Base-by-base conservation (phyloP, 1,140 invertebrate species). In the Drosophila ogumai region DNA sequence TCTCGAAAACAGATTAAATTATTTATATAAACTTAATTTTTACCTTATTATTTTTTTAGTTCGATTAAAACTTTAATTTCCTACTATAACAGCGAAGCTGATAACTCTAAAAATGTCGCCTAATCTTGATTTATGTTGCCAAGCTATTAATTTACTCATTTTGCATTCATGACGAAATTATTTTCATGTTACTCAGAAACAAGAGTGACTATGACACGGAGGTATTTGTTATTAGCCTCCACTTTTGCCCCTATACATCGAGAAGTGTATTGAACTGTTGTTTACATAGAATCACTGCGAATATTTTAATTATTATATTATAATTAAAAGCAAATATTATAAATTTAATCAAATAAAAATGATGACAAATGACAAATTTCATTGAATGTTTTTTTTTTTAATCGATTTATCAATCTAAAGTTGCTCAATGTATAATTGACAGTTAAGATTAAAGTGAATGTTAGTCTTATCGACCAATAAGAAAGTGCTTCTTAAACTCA, bases 111-210 rank as follows among this genome's bases (percentile, higher is more conserved):
- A 9, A 10, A 6, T 19, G 17, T 17, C 19, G 4, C 19, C 52
- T 38, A 41, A 64, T 36, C 49, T 57, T 75, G 75, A 88, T 87
- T 82, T 79, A 86, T 88, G 75, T 88, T 86, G 59, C 57, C 59
- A 75, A 44, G 65, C 50, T 59, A 38, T 46, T 40, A 43, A 36
- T 28, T 44, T 47, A 17, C 15, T 34, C 55, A 43, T 60, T 66
- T 54, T 28, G 36, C 15, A 22, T 31, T 66, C 28, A 41, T 49
- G 61, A 38, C 61, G 25, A 66, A 49, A 40, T 67, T 19, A 12
- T 12, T 7, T 46, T 38, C 12, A 38, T 22, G 15, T 43, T 54
- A 22, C 52, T 22, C 13, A 38, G 52, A 34, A 32, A n/a, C 8
- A 17, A 61, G 61, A 60, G 56, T 64, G 60, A 66, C 25, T 44